Conservation (phyloP, 2,888 invertebrate species). For the Leucophenga montana region DNA sequence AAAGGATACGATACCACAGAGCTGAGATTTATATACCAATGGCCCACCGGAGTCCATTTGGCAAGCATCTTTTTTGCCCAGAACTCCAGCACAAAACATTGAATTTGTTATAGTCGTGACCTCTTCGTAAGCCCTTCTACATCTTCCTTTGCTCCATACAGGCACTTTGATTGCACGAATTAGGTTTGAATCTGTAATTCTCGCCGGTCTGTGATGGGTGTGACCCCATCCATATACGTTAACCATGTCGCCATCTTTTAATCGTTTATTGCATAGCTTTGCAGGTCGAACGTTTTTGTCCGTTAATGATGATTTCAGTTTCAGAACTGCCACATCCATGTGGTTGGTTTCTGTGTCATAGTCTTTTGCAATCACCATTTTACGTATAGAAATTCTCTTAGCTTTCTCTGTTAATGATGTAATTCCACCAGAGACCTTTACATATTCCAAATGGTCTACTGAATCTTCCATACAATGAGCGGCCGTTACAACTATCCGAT, state of each 20-base stretch:
- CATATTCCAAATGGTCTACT: not conserved
- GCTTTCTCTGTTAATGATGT: not conserved
- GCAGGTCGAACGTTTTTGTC: not conserved
- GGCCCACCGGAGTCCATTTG: conserved; percentile 8
- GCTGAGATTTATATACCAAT: not conserved
- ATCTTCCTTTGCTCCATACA: not conserved
- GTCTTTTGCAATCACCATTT: not conserved
- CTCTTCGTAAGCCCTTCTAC: not conserved
- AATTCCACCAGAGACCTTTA: not conserved
- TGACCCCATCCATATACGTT: conserved; percentile 5
- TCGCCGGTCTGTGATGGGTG: not conserved
- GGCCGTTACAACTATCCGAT: not conserved
- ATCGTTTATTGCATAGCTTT: not conserved
- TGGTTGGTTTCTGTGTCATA: not conserved
- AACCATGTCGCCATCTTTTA: not conserved
- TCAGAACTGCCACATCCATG: conserved; percentile 1
- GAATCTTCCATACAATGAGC: not conserved
- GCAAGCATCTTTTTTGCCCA: conserved; percentile 8
- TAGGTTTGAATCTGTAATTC: not conserved
- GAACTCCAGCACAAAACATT: conserved; percentile 11
- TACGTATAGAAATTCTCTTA: not conserved
- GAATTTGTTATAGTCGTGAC: not conserved
- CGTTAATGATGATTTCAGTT: not conserved
- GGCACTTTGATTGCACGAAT: not conserved
- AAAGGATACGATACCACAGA: conserved; percentile 17